Evolutionary conservation across 2,888 invertebrate species (phyloP).

Genomic region (Xestia rhomboidea): DNA sequence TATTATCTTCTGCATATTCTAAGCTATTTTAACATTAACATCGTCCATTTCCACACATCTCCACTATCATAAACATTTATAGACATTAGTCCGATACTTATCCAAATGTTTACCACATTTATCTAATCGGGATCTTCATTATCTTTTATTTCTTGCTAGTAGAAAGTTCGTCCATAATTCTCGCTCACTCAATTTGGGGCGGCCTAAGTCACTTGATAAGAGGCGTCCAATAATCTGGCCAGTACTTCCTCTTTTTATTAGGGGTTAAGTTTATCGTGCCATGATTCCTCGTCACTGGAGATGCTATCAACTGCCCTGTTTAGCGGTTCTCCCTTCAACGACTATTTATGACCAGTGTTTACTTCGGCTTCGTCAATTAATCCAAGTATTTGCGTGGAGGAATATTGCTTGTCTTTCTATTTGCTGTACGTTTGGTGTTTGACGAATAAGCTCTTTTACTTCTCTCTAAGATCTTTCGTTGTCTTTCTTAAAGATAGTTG

Average conservation of each 20-base stretch:
- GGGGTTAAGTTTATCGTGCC: constrained; percentile 83
- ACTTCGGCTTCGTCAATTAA: constrained; percentile 72
- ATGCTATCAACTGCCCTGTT: constrained; percentile 82
- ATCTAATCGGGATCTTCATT: constrained; percentile 87
- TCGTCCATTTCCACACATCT: constrained; percentile 16
- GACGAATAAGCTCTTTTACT: constrained; percentile 25
- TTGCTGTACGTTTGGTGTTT: constrained; percentile 27
- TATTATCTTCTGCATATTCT: background rate
- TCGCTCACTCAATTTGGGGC: constrained; percentile 87
- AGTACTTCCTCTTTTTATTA: constrained; percentile 85
- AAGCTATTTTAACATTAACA: constrained; percentile 8
- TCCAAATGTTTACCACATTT: constrained; percentile 81
- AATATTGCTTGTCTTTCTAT: constrained; percentile 50
- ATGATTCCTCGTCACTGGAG: constrained; percentile 82
- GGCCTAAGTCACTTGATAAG: constrained; percentile 85
- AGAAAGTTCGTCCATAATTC: constrained; percentile 89
- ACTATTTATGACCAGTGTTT: constrained; percentile 76
- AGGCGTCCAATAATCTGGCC: constrained; percentile 84
- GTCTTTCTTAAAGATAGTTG: background rate
- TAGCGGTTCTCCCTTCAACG: constrained; percentile 75
- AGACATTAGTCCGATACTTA: constrained; percentile 62
- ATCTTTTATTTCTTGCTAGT: constrained; percentile 85
- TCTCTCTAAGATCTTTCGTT: background rate
- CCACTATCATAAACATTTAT: constrained; percentile 46
- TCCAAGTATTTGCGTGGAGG: constrained; percentile 62